Evolutionary conservation across 2,888 invertebrate species (phyloP).

Genomic region (Margaritifera margaritifera): DNA sequence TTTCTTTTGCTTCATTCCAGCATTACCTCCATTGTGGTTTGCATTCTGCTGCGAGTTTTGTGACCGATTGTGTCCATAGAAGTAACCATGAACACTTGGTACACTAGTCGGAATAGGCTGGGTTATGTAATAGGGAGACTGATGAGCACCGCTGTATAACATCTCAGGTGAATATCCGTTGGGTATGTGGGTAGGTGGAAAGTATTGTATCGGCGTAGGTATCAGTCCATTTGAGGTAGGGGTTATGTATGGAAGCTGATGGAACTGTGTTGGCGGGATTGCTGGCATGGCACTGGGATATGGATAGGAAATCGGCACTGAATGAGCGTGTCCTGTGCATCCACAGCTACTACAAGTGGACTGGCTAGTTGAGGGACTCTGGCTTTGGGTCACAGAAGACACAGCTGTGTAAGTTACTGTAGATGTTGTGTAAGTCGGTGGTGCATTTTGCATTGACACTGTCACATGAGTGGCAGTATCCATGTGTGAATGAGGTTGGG

Average conservation of each 20-base stretch:
- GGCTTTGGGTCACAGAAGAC: conserved; percentile 18
- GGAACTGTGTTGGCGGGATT: conserved; percentile 29
- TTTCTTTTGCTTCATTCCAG: conserved; percentile 27
- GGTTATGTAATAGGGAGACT: conserved; percentile 18
- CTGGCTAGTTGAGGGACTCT: conserved; percentile 16
- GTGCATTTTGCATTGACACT: conserved; percentile 3
- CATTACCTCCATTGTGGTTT: conserved; percentile 12
- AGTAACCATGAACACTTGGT: conserved; percentile 19
- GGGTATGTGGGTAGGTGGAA: conserved; percentile 24
- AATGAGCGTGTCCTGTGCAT: conserved; percentile 37
- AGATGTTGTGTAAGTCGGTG: conserved; percentile 14
- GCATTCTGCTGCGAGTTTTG: conserved; percentile 10
- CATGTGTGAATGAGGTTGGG: background rate
- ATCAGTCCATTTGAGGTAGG: conserved; percentile 43
- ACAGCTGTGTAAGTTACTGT: conserved; percentile 15
- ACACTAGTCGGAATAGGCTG: conserved; percentile 14
- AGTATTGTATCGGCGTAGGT: conserved; percentile 26
- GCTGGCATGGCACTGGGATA: conserved; percentile 17
- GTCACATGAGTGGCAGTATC: too few species aligned
- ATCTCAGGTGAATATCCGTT: conserved; percentile 32
- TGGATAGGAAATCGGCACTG: conserved; percentile 15
- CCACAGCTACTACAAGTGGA: conserved; percentile 45
- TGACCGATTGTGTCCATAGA: conserved; percentile 27
- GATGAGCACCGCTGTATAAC: conserved; percentile 8
- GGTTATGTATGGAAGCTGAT: conserved; percentile 42